Evolutionary conservation across 2,797 vertebrate genomes (phyloP).

Genomic region (Fistularia commersonii): DNA sequence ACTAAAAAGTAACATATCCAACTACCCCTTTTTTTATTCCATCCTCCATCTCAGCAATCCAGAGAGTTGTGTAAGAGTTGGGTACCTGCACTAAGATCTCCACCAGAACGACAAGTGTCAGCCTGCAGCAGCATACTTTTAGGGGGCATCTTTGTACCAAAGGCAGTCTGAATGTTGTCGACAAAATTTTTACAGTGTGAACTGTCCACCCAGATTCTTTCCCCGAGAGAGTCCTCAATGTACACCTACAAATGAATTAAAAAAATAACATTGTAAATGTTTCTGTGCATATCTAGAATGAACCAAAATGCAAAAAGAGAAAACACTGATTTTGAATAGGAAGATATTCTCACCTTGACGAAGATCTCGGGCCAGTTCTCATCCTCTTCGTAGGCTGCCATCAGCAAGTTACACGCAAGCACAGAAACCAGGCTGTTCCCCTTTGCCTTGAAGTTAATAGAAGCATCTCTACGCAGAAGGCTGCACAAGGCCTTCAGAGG

Average conservation of each 20-base stretch:
- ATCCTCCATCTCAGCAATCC: too few relatives aligned
- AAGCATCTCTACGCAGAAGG: conserved; percentile 90
- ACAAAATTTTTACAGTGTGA: conserved; percentile 95
- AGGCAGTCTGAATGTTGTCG: conserved; percentile 97
- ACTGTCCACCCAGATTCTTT: conserved; percentile 98
- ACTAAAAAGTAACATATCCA: too few relatives aligned
- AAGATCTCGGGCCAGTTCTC: conserved; percentile 99
- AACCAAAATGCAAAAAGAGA: too few relatives aligned
- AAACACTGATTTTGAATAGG: background rate
- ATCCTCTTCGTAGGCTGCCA: conserved; percentile 97
- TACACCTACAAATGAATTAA: conserved; percentile 81
- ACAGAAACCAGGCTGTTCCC: conserved; percentile 96
- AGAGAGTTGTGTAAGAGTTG: background rate
- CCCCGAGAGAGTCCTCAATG: conserved; percentile 95
- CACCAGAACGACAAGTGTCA: conserved; percentile 81
- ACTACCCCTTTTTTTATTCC: too few relatives aligned
- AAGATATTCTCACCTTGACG: conserved; percentile 81
- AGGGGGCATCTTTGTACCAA: conserved; percentile 93
- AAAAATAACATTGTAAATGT: background rate
- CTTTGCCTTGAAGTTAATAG: conserved; percentile 98
- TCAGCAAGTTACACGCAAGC: conserved; percentile 92
- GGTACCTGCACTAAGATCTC: conserved; percentile 94
- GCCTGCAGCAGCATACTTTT: conserved; percentile 92
- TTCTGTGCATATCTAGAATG: background rate
- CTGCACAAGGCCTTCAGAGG: conserved; percentile 87